Conservation (phyloP, 2,888 invertebrate species). For the Acanthopleura granulata region DNA sequence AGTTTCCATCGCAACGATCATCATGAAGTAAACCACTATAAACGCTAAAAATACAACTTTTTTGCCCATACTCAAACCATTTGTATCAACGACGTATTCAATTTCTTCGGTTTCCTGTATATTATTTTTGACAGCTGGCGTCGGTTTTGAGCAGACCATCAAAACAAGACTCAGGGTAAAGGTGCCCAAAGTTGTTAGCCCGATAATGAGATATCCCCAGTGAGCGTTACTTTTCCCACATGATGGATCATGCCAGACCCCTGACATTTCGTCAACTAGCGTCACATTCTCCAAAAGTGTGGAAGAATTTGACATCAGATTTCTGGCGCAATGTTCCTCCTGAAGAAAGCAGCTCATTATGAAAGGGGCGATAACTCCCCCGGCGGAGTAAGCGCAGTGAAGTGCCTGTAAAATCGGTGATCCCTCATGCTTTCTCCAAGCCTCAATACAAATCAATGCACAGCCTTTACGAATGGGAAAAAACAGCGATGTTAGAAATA, state of each 20-base stretch:
- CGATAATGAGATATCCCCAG: not conserved
- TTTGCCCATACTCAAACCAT: not conserved
- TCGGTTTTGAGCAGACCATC: not conserved
- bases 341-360: conserved; percentile 3
- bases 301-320: not conserved
- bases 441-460: conserved; percentile 1
- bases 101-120: not conserved
- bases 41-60: not conserved
- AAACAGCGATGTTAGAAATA: too few species aligned
- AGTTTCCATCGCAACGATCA: conserved; percentile 16
- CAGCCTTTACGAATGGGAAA: not conserved
- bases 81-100: not conserved
- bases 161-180: not conserved
- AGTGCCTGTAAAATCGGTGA: not conserved
- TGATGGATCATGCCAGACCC: not conserved
- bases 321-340: not conserved
- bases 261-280: not conserved
- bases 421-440: not conserved
- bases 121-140: not conserved
- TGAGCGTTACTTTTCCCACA: not conserved
- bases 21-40: not conserved
- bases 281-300: not conserved
- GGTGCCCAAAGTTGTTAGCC: not conserved
- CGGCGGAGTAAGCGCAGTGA: conserved; percentile 9
- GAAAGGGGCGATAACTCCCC: conserved; percentile 14